phyloP scores from a whole-genome alignment of 2,797 vertebrate genomes.

The Danio tinwini region DNA sequence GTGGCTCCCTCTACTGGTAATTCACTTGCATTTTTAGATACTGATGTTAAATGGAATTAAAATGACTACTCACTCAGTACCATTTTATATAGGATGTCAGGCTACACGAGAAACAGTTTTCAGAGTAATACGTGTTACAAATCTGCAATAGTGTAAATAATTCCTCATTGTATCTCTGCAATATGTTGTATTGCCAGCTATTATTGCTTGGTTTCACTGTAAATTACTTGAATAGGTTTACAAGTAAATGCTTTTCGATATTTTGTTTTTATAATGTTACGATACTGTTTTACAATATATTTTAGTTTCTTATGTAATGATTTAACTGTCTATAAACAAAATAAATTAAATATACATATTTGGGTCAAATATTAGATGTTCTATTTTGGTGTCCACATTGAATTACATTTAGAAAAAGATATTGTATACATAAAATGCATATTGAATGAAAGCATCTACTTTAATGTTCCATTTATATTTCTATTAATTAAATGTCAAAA shows the following conservation, averaged over 20 bases:
- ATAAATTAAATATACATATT: too few relatives aligned
- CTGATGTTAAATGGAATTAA: not conserved
- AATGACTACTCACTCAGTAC: not conserved
- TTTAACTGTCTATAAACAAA: too few relatives aligned
- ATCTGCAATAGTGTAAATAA: not conserved
- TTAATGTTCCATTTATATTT: too few relatives aligned
- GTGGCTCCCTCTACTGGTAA: constrained; percentile 46
- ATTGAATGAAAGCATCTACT: too few relatives aligned
- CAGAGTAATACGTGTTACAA: not conserved
- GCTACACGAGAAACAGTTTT: not conserved
- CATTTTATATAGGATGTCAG: not conserved
- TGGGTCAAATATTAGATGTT: too few relatives aligned
- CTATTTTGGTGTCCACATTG: too few relatives aligned
- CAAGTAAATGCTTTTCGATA: not conserved
- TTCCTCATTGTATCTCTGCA: not conserved
- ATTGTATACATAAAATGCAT: too few relatives aligned
- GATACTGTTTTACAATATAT: too few relatives aligned
- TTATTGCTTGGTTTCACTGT: not conserved
- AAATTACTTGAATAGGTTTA: not conserved
- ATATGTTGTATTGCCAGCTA: not conserved
- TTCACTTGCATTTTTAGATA: constrained; percentile 1
- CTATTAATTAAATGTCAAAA: too few relatives aligned
- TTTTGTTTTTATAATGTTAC: not conserved
- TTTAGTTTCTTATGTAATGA: too few relatives aligned
- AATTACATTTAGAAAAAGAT: too few relatives aligned